Base-by-base conservation (phyloP, 2,888 invertebrate genomes). In the Lydus trimaculatus region DNA sequence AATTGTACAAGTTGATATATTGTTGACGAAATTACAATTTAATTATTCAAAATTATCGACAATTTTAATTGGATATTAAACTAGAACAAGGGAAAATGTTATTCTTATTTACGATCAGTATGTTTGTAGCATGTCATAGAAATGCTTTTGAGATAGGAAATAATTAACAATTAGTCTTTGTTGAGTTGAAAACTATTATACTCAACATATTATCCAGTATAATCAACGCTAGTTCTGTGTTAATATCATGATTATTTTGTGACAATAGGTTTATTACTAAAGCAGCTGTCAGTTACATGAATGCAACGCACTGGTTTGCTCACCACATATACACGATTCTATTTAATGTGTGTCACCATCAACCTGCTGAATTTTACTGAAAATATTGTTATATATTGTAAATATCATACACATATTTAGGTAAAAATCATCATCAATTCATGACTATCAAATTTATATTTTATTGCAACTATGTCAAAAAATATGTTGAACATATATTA, bases 211-310 rank as follows among this genome's bases (percentile, higher is more conserved):
- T 79, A 80, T 78, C 76, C 73, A 70, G 69, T 71, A 79, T 80
- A 80, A 80, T 80, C 78, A 80, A 75, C 74, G 75, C 73, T 73
- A 74, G 79, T 77, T 79, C 78, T 79, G 78, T 75, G 79, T 76
- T 79, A 80, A 79, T 78, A 76, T 79, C 79, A 75, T 78, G 79
- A 81, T 82, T 81, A 82, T 82, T 81, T 83, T 80, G 79, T 77
- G 78, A 82, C 80, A 83, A 83, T 82, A 78, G 80, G 76, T 80
- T 78, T 78, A 81, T 77, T 80, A 78, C 78, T 78, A 76, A 79
- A 79, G 79, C 81, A 79, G 78, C 81, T 82, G 82, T 82, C 82
- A 81, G 76, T 75, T 74, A 78, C 82, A 82, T 78, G 76, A 79
- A 79, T 80, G 79, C 78, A 80, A 79, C 78, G 77, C 77, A 78